A percentile compares a stretch with the other conserved stretches of the same genome.
Evolutionary conservation across 2,888 invertebrate species (phyloP).

Genomic region (Trichopoda pennipes): DNA sequence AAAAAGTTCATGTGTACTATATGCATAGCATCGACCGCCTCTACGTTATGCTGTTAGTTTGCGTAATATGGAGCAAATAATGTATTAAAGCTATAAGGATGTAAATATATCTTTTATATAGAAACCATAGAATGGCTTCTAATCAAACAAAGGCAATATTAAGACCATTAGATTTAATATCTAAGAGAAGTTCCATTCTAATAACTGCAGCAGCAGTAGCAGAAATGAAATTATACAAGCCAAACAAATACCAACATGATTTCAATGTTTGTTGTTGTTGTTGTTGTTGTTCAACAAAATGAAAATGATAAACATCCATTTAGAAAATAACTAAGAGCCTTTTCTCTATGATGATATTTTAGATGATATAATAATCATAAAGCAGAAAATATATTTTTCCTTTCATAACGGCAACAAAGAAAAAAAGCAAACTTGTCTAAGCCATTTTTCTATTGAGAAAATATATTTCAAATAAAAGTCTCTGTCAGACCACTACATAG

Average conservation of each 20-base stretch:
- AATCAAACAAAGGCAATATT: not conserved
- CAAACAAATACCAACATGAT: not conserved
- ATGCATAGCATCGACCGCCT: too few species aligned
- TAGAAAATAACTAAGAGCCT: not conserved
- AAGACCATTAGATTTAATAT: not conserved
- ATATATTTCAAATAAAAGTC: too few species aligned
- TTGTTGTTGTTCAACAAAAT: not conserved
- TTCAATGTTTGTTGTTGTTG: not conserved
- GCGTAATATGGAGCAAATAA: not conserved
- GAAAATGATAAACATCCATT: not conserved
- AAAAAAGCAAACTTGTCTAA: too few species aligned
- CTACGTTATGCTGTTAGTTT: not conserved
- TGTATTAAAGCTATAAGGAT: not conserved
- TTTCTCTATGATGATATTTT: not conserved
- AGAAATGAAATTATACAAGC: not conserved
- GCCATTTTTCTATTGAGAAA: too few species aligned
- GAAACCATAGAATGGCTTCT: not conserved
- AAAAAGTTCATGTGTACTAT: too few species aligned
- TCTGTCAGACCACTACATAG: too few species aligned
- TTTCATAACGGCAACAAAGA: not conserved
- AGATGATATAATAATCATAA: not conserved
- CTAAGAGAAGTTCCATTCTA: not conserved
- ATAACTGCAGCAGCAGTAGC: not conserved
- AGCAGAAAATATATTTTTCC: not conserved
- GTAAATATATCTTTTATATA: not conserved